Base-by-base conservation (phyloP, 2,888 invertebrate genomes). In the Neoitamus cyanurus region DNA sequence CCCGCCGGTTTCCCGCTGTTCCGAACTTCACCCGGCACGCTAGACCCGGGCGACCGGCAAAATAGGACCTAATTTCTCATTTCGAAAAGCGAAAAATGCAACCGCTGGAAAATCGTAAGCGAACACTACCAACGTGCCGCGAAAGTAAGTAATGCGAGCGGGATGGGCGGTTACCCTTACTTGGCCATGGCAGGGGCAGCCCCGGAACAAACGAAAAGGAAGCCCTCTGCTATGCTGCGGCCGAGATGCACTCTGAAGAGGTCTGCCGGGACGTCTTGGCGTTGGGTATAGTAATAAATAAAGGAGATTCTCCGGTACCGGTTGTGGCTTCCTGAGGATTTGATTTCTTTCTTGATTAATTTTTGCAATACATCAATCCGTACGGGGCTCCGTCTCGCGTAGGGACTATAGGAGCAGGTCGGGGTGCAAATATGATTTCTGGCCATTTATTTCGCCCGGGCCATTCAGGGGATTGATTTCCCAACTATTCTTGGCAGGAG, bases 41-140 rank as follows among this genome's bases (percentile, higher is more conserved):
- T 78, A 58, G 34, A 78, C 31, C 70, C 25, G 28, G 42, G 58
- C 48, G 42, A 31, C 28, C 48, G 58, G 48, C 48, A 78, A 78
- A 78, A 48, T 58, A 78, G 48, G 58, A 78, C 78, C 58, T 78
- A 78, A 78, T 78, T 78, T 78, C 31, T 48, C 78, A 78, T 78
- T 78, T 78, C 34, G 15, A 34, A 78, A 78, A 58, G 9, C 30
- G 20, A 42, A 78, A 78, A 48, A 58, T 78, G 58, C 58, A 78
- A 78, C 78, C 48, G 28, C 58, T 78, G 48, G 30, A 78, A 78
- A 30, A 78, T 78, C 25, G 31, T 15, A 78, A 78, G 48, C 30
- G 58, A 78, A 48, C 58, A 30, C 34, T 36, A 75, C 13, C 3
- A 31, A 31, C 15, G 9, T 4, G 20, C 25, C 9, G 25, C 20